A percentile compares a stretch with the other conserved stretches of the same genome.
phyloP scores from a whole-genome alignment of 1,140 invertebrate species.

The Rhagoletis zephyria region DNA sequence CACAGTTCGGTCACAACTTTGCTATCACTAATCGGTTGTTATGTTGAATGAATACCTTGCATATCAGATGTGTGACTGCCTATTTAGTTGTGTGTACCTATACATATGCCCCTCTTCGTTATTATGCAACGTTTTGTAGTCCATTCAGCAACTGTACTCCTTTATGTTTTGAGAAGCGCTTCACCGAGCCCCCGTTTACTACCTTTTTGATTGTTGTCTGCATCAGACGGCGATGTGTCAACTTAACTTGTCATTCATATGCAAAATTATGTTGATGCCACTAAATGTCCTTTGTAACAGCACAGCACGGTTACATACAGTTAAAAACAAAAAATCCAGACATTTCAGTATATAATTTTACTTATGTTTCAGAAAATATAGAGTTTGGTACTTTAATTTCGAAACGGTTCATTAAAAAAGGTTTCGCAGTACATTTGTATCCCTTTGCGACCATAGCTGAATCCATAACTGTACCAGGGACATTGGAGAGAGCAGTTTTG shows the following conservation, averaged over 20 bases:
- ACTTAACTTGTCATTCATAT: slow-evolving; percentile 68
- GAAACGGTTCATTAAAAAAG: too few relatives aligned
- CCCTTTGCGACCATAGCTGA: too few relatives aligned
- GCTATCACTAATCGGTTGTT: slow-evolving; percentile 36
- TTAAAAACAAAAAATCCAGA: too few relatives aligned
- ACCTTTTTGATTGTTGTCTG: neutral
- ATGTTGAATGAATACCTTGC: slow-evolving; percentile 11
- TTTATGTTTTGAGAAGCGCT: neutral
- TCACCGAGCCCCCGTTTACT: neutral
- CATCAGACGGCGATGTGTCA: slow-evolving; percentile 47
- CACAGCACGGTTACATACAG: too few relatives aligned
- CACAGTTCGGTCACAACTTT: neutral
- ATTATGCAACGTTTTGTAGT: slow-evolving; percentile 1
- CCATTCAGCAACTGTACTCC: neutral
- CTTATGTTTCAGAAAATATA: too few relatives aligned
- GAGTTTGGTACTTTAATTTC: too few relatives aligned
- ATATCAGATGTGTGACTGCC: neutral
- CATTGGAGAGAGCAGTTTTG: too few relatives aligned
- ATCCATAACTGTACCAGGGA: too few relatives aligned
- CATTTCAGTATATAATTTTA: too few relatives aligned
- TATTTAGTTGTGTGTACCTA: slow-evolving; percentile 10
- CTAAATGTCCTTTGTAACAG: slow-evolving; percentile 32
- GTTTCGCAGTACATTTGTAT: too few relatives aligned
- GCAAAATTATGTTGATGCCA: slow-evolving; percentile 62
- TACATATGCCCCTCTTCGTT: slow-evolving; percentile 14